phyloP scores from a whole-genome alignment of 2,797 vertebrate species.

The Gephyroberyx darwinii region DNA sequence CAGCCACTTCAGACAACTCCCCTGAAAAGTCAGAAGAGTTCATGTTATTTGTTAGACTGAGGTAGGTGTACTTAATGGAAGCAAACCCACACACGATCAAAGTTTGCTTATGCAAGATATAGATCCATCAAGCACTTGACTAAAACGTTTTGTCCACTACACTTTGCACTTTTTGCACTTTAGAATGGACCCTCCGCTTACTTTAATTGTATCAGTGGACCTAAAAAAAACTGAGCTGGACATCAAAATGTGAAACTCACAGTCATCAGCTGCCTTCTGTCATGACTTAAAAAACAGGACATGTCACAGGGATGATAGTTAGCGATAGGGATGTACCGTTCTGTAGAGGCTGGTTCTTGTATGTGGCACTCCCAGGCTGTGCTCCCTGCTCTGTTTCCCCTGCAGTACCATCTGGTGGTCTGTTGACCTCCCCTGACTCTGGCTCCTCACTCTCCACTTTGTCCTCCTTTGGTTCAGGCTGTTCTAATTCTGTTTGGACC shows the following conservation, averaged over 20 bases:
- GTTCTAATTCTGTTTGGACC: slow-evolving; percentile 57
- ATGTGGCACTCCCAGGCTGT: slow-evolving; percentile 44
- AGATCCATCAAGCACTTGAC: background rate
- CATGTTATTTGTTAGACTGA: background rate
- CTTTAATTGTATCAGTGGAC: too few species aligned
- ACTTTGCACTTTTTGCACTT: too few species aligned
- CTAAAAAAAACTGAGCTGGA: background rate
- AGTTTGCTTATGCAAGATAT: background rate
- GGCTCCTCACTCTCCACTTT: slow-evolving; percentile 51
- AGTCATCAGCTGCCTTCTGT: background rate
- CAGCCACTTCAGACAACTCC: slow-evolving; percentile 73
- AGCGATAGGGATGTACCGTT: slow-evolving; percentile 79
- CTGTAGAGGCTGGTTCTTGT: slow-evolving; percentile 72
- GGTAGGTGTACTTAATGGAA: background rate
- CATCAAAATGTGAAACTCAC: background rate
- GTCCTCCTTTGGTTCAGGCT: slow-evolving; percentile 70
- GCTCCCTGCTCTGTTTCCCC: slow-evolving; percentile 49
- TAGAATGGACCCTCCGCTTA: too few species aligned
- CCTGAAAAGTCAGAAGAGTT: slow-evolving; percentile 64
- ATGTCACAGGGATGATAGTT: slow-evolving; percentile 1
- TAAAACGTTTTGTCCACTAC: too few species aligned
- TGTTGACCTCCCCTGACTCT: slow-evolving; percentile 53
- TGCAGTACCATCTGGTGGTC: slow-evolving; percentile 55
- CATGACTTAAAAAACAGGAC: background rate
- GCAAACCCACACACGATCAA: background rate